These are phyloP conservation scores for Cynopterus brachyotis DNA, from an alignment of 2,113 vertebrate genomes.

Conservation along the genomic window DNA sequence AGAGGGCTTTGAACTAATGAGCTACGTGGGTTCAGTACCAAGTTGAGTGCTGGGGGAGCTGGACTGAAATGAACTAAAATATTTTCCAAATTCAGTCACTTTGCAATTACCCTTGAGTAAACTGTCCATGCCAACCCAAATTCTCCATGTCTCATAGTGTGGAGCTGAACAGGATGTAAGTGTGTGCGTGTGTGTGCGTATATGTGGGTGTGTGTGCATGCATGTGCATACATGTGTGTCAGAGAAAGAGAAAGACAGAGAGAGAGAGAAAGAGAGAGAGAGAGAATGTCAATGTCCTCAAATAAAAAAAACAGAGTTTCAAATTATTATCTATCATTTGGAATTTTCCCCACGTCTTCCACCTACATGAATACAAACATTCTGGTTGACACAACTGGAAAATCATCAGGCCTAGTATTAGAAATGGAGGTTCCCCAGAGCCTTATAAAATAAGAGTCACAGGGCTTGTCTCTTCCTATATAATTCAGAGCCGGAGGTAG, in stretches of 20 bases:
- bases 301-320: not conserved
- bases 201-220: not conserved
- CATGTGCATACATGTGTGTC: not conserved
- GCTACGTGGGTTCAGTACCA: conserved; percentile 36
- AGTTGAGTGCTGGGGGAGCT: conserved; percentile 49
- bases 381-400: not conserved
- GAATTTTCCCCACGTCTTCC: not conserved
- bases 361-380: not conserved
- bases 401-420: not conserved
- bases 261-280: not conserved
- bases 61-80: conserved; percentile 65
- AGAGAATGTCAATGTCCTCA: not conserved
- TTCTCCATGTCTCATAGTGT: not conserved
- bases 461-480: not conserved
- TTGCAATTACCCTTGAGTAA: conserved; percentile 60
- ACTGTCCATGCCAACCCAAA: conserved; percentile 47
- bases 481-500: not conserved
- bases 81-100: conserved; percentile 64
- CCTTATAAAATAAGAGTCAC: not conserved
- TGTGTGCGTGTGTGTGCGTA: too few relatives aligned
- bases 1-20: conserved; percentile 58
- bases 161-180: not conserved
- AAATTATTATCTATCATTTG: not conserved
- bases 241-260: not conserved
- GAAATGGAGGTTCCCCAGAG: not conserved